These are phyloP conservation scores for Brachionus koreanus DNA, from an alignment of 1,140 invertebrate species.

Conservation along the genomic window DNA sequence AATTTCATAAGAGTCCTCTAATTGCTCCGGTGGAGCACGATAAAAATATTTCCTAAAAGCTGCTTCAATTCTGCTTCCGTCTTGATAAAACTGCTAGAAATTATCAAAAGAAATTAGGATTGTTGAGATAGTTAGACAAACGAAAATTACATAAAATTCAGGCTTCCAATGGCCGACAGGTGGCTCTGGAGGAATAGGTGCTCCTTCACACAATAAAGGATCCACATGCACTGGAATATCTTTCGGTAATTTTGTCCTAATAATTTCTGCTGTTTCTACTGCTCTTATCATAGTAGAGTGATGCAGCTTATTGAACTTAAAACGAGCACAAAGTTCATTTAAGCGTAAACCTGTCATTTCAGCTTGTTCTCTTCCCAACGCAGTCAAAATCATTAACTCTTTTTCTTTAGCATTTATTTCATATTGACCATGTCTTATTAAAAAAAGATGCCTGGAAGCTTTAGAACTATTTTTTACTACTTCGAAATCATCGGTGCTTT, in stretches of 20 bases:
- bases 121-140: neutral
- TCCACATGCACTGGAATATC: slow-evolving; percentile 63
- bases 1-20: slow-evolving; percentile 79
- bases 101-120: neutral
- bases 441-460: slow-evolving; percentile 21
- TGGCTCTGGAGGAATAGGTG: slow-evolving; percentile 82
- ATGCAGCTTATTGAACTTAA: slow-evolving; percentile 73
- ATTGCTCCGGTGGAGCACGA: slow-evolving; percentile 74
- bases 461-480: neutral
- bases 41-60: slow-evolving; percentile 91
- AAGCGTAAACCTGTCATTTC: slow-evolving; percentile 68
- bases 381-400: slow-evolving; percentile 71
- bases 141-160: slow-evolving; percentile 67
- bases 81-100: slow-evolving; percentile 54
- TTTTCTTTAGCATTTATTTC: slow-evolving; percentile 67
- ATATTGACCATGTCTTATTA: slow-evolving; percentile 45
- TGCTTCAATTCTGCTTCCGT: slow-evolving; percentile 92
- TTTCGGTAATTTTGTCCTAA: slow-evolving; percentile 65
- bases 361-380: slow-evolving; percentile 77
- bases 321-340: slow-evolving; percentile 64
- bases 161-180: slow-evolving; percentile 78
- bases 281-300: slow-evolving; percentile 89
- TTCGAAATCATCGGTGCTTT: slow-evolving; percentile 21
- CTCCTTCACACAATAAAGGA: slow-evolving; percentile 82
- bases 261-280: slow-evolving; percentile 80